Conservation (phyloP, 2,797 vertebrate species). For the Orestias chungarensis region DNA sequence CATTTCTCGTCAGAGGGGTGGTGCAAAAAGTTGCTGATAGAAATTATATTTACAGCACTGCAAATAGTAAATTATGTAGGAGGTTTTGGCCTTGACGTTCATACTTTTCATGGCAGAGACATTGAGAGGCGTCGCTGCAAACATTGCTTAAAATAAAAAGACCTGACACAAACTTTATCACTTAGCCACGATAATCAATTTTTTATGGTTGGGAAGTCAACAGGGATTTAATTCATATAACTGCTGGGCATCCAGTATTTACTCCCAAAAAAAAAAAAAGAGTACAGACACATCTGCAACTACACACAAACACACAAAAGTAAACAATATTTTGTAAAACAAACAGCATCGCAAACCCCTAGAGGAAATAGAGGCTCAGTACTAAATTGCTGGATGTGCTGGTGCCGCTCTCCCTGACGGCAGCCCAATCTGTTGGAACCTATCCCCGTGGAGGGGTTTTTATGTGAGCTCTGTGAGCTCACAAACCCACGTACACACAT, state of each 20-base stretch:
- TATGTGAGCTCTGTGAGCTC: conserved; percentile 57
- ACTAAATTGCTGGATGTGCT: conserved; percentile 74
- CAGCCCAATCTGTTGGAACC: conserved; percentile 73
- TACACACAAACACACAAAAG: conserved; percentile 50
- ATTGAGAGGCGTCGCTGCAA: conserved; percentile 29
- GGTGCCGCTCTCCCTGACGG: conserved; percentile 60
- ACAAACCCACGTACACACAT: conserved; percentile 4
- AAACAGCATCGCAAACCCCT: conserved; percentile 62
- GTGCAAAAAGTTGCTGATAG: background rate
- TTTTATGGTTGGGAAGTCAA: conserved; percentile 66
- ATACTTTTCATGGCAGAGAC: conserved; percentile 26
- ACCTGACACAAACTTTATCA: conserved; percentile 41
- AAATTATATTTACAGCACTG: conserved; percentile 15
- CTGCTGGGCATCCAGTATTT: conserved; percentile 58
- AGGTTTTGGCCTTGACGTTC: conserved; percentile 8
- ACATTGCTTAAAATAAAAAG: conserved; percentile 48
- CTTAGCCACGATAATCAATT: conserved; percentile 60
- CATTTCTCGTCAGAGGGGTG: conserved; percentile 4
- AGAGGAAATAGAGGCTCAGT: conserved; percentile 69
- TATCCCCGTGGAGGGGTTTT: conserved; percentile 71
- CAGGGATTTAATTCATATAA: conserved; percentile 71
- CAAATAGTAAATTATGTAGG: conserved; percentile 19
- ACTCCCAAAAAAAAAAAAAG: conserved; percentile 14
- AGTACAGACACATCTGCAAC: conserved; percentile 49
- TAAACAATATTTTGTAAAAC: conserved; percentile 77